These are phyloP conservation scores for Elephas maximus DNA, from an alignment of 2,113 vertebrate species.

Conservation along the genomic window DNA sequence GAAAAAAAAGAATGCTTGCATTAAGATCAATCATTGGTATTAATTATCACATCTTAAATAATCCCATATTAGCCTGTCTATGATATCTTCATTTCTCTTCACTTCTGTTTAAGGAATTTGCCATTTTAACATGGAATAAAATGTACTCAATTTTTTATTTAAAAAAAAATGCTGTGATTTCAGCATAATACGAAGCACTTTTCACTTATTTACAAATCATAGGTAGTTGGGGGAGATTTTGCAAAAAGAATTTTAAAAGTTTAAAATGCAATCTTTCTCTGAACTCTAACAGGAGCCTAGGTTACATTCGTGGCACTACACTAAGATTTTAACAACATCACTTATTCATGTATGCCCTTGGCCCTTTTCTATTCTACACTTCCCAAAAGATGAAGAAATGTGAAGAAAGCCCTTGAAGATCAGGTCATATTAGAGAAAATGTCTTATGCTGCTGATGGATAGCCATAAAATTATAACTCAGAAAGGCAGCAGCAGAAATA, in stretches of 20 bases:
- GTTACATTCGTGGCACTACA: background rate
- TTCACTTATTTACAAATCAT: conserved; percentile 48
- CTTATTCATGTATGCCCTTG: conserved; percentile 62
- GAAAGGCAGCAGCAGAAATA: background rate
- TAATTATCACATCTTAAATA: background rate
- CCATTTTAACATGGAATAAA: background rate
- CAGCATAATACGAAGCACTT: conserved; percentile 15
- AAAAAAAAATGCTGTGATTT: conserved; percentile 7
- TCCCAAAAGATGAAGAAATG: conserved; percentile 59
- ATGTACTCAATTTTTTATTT: background rate
- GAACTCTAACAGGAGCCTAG: conserved; percentile 52
- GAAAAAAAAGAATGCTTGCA: background rate
- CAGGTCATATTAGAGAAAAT: conserved; percentile 61
- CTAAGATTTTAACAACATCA: conserved; percentile 61
- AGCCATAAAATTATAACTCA: background rate
- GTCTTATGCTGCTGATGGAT: background rate
- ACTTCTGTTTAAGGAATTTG: background rate
- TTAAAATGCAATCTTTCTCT: conserved; percentile 44
- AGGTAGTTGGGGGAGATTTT: background rate
- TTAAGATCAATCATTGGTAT: background rate
- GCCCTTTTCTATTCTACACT: conserved; percentile 50
- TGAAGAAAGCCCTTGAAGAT: conserved; percentile 25
- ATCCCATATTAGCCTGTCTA: background rate
- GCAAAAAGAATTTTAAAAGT: background rate
- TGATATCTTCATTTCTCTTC: conserved; percentile 28